phyloP scores from a whole-genome alignment of 2,797 vertebrate genomes.

The Hephaestus fuliginosus region DNA sequence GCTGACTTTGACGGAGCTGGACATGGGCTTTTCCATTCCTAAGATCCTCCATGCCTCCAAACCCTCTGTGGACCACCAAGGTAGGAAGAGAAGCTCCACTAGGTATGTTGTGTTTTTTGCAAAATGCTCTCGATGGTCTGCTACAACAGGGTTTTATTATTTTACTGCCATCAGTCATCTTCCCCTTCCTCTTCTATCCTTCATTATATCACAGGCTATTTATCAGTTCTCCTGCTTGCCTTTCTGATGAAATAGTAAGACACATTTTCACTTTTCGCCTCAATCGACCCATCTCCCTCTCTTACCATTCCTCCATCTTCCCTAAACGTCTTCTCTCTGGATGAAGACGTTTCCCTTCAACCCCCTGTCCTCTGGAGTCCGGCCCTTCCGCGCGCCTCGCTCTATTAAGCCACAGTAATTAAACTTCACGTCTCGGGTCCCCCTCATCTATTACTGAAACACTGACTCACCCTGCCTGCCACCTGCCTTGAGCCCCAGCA shows the following conservation, averaged over 20 bases:
- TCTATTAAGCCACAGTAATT: slow-evolving; percentile 70
- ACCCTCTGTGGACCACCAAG: slow-evolving; percentile 95
- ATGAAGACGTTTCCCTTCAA: slow-evolving; percentile 36
- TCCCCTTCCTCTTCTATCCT: background rate
- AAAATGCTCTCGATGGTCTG: background rate
- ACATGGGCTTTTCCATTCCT: slow-evolving; percentile 97
- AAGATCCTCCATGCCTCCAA: slow-evolving; percentile 95
- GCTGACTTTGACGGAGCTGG: slow-evolving; percentile 96
- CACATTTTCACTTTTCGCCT: background rate
- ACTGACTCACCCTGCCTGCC: slow-evolving; percentile 49
- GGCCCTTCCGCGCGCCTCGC: slow-evolving; percentile 15
- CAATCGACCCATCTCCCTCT: background rate
- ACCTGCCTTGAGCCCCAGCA: slow-evolving; percentile 32
- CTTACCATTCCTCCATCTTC: slow-evolving; percentile 10
- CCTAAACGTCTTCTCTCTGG: slow-evolving; percentile 16
- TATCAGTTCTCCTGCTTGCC: background rate
- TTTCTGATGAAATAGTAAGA: slow-evolving; percentile 7
- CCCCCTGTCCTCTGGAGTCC: slow-evolving; percentile 27
- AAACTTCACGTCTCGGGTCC: slow-evolving; percentile 58
- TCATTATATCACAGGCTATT: slow-evolving; percentile 9
- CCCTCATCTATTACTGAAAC: slow-evolving; percentile 57
- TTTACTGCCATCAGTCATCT: background rate
- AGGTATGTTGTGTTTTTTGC: background rate
- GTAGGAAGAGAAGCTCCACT: slow-evolving; percentile 78
- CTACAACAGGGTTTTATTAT: background rate